Conservation (phyloP, 2,113 vertebrate species). For the Ciconia boyciana region DNA sequence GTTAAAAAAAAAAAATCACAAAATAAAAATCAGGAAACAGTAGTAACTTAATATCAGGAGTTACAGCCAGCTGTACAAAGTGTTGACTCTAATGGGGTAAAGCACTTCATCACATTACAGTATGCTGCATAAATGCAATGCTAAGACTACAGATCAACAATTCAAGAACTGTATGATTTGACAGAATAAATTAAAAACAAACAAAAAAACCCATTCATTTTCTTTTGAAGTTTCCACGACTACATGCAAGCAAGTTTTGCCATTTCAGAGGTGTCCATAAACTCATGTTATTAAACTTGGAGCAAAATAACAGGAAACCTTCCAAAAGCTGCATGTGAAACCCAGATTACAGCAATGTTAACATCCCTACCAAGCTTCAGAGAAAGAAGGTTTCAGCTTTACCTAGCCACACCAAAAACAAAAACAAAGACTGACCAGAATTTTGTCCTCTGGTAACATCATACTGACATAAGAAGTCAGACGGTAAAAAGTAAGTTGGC, state of each 20-base stretch:
- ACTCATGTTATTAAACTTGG: not conserved
- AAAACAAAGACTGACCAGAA: not conserved
- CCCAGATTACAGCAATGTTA: not conserved
- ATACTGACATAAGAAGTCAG: not conserved
- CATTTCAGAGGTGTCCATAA: not conserved
- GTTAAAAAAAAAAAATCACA: too few species aligned
- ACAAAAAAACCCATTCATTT: rapidly evolving
- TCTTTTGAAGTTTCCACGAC: not conserved
- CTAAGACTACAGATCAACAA: not conserved
- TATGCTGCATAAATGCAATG: not conserved
- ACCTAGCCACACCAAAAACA: not conserved
- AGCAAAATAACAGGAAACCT: not conserved
- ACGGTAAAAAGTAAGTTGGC: not conserved
- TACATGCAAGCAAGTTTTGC: not conserved
- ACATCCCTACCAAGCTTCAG: too few species aligned
- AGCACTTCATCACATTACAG: not conserved
- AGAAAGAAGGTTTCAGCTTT: not conserved
- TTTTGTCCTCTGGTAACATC: not conserved
- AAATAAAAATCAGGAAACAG: not conserved
- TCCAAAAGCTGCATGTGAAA: not conserved
- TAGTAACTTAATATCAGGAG: not conserved
- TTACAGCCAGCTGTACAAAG: not conserved
- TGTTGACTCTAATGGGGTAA: not conserved
- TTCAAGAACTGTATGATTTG: rapidly evolving
- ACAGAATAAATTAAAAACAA: not conserved